Evolutionary conservation across 1,140 invertebrate genomes (phyloP), one percentile per base, ranked within the genome.

Genomic region (Euborellia annulipes): DNA sequence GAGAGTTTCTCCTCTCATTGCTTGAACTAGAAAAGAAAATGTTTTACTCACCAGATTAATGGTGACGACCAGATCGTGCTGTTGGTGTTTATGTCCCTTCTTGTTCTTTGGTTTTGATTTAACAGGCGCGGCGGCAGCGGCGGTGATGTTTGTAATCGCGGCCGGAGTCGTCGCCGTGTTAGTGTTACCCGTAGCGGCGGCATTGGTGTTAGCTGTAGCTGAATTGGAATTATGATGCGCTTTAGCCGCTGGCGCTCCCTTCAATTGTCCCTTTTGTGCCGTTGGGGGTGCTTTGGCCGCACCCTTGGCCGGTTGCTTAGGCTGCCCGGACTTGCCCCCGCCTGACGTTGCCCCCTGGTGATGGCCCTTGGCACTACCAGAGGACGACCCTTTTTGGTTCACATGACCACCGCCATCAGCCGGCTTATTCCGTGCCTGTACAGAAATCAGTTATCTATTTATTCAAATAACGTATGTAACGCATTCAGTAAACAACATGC

Each of bases 351-450:
- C 60, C 36, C 64, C 68, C 45, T 68, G 61, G 58, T 79, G 75
- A 55, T 79, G 73, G 34, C 74, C 68, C 3, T 68, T 61, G 13
- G 66, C 57, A 22, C 66, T 56, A 47, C n/a, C n/a, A 22, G 65
- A 63, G 17, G 62, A 50, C 2, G 67, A 58, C 45, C 73, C 73
- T 61, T 82, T 82, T 57, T 82, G 78, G 51, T 72, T 76, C 40
- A 78, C 75, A 46, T 79, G 77, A 14, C 75, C 73, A 30, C 73
- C 67, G 2, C 79, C 80, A 54, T 83, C 80, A 0, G 74, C 76
- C 13, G 80, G 78, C 65, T 85, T 85, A 65, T 81, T 82, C 50
- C 82, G 73, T 46, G 82, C 82, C 82, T 83, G 60, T n/a, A n/a
- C n/a, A n/a, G n/a, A n/a, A n/a, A n/a, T n/a, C n/a, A n/a, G n/a